Percentiles rank a stretch among this genome's conserved stretches.
phyloP scores from a whole-genome alignment of 2,113 vertebrate species.

The Burhinus bistriatus region DNA sequence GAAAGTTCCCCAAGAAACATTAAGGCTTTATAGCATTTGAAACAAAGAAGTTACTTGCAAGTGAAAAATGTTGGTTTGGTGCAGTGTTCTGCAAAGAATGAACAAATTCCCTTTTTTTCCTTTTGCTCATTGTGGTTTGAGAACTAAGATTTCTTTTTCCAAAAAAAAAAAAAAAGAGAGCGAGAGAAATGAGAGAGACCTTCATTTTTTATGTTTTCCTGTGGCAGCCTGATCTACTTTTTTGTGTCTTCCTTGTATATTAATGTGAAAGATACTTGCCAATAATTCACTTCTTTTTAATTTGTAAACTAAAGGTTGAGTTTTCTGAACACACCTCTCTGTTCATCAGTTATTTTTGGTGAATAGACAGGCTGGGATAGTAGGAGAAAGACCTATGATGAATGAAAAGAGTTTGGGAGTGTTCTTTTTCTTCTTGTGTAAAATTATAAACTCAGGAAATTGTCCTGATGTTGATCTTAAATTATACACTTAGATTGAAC shows the following conservation, averaged over 20 bases:
- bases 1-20: neutral
- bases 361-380: neutral
- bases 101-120: neutral
- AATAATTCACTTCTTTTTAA: neutral
- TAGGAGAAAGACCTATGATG: neutral
- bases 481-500: neutral
- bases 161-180: neutral
- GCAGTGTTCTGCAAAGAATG: neutral
- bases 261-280: conserved; percentile 57
- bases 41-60: neutral
- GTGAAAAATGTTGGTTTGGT: neutral
- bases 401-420: neutral
- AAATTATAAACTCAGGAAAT: neutral
- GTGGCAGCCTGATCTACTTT: conserved; percentile 38
- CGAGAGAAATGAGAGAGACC: neutral
- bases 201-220: conserved; percentile 44
- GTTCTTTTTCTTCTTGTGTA: neutral
- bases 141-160: conserved; percentile 60
- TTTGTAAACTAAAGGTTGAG: conserved; percentile 44
- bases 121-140: conserved; percentile 83
- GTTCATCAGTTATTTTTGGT: neutral
- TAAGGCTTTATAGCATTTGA: neutral
- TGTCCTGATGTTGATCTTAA: neutral
- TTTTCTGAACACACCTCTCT: neutral
- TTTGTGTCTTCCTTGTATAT: conserved; percentile 64